phyloP scores from a whole-genome alignment of 2,113 vertebrate genomes.

The Amblyornis subalaris region DNA sequence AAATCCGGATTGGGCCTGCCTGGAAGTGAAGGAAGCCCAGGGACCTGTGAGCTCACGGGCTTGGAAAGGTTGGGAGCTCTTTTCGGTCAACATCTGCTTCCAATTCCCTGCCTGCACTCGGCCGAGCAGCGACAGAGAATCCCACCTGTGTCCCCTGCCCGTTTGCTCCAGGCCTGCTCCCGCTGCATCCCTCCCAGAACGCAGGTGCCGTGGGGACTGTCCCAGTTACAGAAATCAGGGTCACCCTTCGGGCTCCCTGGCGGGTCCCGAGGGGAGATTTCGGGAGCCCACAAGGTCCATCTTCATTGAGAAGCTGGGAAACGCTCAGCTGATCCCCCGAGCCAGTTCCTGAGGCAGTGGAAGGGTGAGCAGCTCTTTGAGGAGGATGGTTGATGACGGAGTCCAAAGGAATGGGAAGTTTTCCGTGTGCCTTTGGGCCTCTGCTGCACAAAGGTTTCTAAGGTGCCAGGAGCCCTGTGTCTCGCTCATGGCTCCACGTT shows the following conservation, averaged over 20 bases:
- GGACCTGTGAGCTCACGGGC: background rate
- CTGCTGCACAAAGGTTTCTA: rapidly evolving
- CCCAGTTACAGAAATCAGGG: background rate
- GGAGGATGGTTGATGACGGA: background rate
- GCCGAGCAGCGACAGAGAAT: background rate
- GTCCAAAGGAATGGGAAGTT: background rate
- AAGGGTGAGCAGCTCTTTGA: background rate
- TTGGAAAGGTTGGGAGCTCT: background rate
- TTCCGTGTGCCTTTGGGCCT: rapidly evolving
- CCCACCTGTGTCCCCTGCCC: background rate
- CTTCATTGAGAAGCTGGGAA: background rate
- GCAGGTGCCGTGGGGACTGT: background rate
- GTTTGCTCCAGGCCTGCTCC: background rate
- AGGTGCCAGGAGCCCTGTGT: background rate
- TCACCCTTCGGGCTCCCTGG: background rate
- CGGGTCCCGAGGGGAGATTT: background rate
- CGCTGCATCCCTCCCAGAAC: background rate
- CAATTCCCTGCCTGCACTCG: background rate
- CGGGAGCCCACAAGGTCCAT: background rate
- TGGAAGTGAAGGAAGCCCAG: background rate
- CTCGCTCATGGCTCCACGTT: rapidly evolving
- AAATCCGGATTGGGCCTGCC: background rate
- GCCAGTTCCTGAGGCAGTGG: background rate
- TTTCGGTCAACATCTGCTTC: background rate
- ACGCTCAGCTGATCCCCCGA: rapidly evolving